Conservation (phyloP, 1,140 invertebrate genomes). For the Lepidostoma basale region DNA sequence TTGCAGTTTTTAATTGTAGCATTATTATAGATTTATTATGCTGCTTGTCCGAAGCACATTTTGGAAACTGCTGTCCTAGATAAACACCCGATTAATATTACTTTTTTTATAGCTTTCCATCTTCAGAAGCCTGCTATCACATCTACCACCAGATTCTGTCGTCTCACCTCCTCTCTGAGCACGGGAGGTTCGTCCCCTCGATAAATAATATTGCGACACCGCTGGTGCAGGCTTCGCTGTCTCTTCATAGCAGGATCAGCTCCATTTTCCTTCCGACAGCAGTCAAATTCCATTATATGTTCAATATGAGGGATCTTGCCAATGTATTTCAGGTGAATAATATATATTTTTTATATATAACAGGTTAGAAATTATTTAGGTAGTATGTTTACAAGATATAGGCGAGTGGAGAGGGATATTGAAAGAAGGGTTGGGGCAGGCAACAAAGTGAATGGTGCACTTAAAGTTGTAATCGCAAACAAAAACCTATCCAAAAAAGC, state of each 20-base stretch:
- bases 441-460: too few relatives aligned
- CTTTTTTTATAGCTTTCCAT: conserved; percentile 73
- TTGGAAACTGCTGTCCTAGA: too few relatives aligned
- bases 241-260: conserved; percentile 78
- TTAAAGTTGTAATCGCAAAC: too few relatives aligned
- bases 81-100: background rate
- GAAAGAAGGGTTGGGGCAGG: too few relatives aligned
- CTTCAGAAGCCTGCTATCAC: conserved; percentile 76
- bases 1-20: too few relatives aligned
- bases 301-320: conserved; percentile 90
- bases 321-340: conserved; percentile 88
- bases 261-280: conserved; percentile 87
- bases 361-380: too few relatives aligned
- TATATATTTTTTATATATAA: background rate
- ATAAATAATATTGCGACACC: conserved; percentile 66
- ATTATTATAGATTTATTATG: too few relatives aligned
- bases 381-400: too few relatives aligned
- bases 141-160: conserved; percentile 85
- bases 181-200: conserved; percentile 68
- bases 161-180: conserved; percentile 75
- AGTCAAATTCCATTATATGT: conserved; percentile 93
- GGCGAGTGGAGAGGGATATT: too few relatives aligned
- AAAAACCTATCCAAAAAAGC: too few relatives aligned
- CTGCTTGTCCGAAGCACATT: too few relatives aligned
- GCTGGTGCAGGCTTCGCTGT: conserved; percentile 75